phyloP scores from a whole-genome alignment of 2,797 vertebrate genomes.

The Sylvia borin region DNA sequence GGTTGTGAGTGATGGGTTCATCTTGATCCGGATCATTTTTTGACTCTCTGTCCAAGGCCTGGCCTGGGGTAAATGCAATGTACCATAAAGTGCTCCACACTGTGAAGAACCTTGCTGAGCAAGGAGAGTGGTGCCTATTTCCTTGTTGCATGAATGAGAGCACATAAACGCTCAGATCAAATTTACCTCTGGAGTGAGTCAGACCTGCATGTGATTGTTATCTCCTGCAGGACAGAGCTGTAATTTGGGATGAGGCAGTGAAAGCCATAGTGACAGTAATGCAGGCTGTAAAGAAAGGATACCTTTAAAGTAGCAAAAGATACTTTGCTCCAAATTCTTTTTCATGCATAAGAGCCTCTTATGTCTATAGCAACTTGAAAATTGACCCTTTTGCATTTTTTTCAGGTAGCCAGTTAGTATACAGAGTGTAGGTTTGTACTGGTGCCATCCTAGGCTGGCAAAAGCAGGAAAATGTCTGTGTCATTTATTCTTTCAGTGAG shows the following conservation, averaged over 20 bases:
- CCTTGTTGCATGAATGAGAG: not conserved
- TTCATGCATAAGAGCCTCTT: not conserved
- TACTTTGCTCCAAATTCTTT: not conserved
- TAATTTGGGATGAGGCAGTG: not conserved
- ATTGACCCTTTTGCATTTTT: not conserved
- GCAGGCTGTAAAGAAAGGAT: not conserved
- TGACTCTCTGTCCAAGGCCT: not conserved
- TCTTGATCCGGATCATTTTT: not conserved
- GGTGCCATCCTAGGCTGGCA: not conserved
- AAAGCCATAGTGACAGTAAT: not conserved
- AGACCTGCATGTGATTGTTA: not conserved
- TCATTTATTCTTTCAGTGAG: not conserved
- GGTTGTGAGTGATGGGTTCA: not conserved
- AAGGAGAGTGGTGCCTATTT: not conserved
- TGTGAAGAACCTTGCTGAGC: not conserved
- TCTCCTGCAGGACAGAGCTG: not conserved
- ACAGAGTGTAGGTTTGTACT: not conserved
- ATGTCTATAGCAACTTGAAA: not conserved
- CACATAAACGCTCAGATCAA: not conserved
- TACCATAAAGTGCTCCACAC: not conserved
- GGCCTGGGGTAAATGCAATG: not conserved
- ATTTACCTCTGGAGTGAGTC: not conserved
- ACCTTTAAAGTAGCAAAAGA: not conserved
- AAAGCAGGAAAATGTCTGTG: not conserved
- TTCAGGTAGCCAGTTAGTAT: not conserved